Percentiles rank a stretch among this genome's conserved stretches.
Conservation (phyloP, 2,797 vertebrate genomes). For the Acropternis orthonyx region DNA sequence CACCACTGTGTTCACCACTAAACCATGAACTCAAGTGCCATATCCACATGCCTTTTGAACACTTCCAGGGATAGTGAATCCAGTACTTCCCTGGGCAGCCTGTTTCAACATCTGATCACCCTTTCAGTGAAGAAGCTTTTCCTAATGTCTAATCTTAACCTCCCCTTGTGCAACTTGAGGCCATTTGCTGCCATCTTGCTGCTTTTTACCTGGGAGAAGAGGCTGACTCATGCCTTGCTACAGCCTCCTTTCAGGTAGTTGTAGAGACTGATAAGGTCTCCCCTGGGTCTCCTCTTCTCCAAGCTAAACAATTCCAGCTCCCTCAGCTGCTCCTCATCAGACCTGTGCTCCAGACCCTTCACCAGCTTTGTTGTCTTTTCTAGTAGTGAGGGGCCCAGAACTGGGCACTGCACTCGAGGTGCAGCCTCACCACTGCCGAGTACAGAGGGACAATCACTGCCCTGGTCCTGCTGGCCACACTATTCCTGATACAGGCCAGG, state of each 20-base stretch:
- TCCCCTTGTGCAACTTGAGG: not conserved
- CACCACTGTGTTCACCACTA: not conserved
- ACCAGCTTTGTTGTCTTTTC: fast-evolving
- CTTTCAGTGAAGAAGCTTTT: not conserved
- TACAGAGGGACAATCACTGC: fast-evolving
- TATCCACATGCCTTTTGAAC: not conserved
- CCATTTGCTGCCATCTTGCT: not conserved
- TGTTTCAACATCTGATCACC: not conserved
- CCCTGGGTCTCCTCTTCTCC: not conserved
- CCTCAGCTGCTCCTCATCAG: fast-evolving
- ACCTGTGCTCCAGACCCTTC: not conserved
- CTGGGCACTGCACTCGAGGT: fast-evolving
- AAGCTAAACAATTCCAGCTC: fast-evolving
- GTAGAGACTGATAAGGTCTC: not conserved
- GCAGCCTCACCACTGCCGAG: fast-evolving
- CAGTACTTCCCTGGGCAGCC: not conserved
- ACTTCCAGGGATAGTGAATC: not conserved
- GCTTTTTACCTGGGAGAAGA: not conserved
- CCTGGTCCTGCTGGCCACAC: not conserved
- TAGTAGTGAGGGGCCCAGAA: fast-evolving
- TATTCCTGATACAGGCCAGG: not conserved
- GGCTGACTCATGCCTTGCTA: not conserved
- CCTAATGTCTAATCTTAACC: not conserved
- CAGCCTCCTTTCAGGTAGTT: not conserved
- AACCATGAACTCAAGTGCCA: not conserved